Conservation (phyloP, 1,140 invertebrate species). For the Sipha flava region DNA sequence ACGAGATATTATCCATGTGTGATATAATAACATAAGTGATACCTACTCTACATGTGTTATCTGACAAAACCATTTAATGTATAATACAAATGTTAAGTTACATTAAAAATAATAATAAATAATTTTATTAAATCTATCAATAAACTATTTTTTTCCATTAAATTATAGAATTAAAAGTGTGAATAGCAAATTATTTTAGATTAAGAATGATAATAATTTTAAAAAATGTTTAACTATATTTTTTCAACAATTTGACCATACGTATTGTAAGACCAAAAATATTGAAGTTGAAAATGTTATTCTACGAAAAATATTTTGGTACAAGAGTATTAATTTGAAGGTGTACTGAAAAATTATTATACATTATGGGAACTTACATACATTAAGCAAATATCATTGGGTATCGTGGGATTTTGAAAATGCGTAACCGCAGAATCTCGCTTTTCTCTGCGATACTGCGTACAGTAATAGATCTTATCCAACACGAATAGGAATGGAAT, state of each 20-base stretch:
- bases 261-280: background rate
- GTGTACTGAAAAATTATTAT: background rate
- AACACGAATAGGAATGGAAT: slow-evolving; percentile 27
- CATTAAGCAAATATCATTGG: slow-evolving; percentile 9
- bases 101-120: too few species aligned
- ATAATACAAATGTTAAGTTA: too few species aligned
- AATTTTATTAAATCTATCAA: too few species aligned
- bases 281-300: background rate
- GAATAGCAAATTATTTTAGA: too few species aligned
- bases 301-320: background rate
- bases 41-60: background rate
- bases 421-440: slow-evolving; percentile 29
- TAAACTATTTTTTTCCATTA: too few species aligned
- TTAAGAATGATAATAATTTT: too few species aligned
- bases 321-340: background rate
- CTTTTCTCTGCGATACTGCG: background rate
- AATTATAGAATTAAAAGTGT: too few species aligned
- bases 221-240: too few species aligned
- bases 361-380: background rate
- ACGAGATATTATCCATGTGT: background rate
- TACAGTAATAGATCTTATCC: slow-evolving; percentile 27
- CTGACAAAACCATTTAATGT: background rate
- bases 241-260: background rate
- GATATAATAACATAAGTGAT: background rate
- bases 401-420: slow-evolving; percentile 31